Percentiles rank a stretch among this genome's conserved stretches.
Conservation (phyloP, 2,888 invertebrate genomes). For the Petrolisthes cinctipes region DNA sequence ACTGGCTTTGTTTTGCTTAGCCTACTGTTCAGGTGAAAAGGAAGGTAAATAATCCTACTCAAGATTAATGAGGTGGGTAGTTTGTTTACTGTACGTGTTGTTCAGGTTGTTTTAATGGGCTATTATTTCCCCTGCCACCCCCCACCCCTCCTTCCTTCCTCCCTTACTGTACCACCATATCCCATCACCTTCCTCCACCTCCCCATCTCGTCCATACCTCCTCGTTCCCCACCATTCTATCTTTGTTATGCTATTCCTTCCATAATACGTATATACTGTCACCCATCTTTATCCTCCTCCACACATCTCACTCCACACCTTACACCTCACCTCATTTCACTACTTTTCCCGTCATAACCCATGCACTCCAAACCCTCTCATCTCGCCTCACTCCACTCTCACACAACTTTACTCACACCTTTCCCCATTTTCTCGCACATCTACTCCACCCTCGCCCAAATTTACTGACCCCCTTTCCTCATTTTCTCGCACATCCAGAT, state of each 20-base stretch:
- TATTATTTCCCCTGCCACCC: not conserved
- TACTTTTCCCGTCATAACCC: not conserved
- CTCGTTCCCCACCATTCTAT: not conserved
- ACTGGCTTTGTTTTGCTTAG: not conserved
- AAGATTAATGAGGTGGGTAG: no score
- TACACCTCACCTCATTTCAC: not conserved
- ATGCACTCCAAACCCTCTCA: not conserved
- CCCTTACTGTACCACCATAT: not conserved
- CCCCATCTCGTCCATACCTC: not conserved
- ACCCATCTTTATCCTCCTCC: not conserved
- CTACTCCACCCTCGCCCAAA: not conserved
- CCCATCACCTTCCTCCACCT: not conserved
- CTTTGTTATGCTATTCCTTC: not conserved
- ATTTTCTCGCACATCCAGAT: slow-evolving; percentile 70
- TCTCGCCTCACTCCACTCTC: not conserved
- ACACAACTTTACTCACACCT: not conserved
- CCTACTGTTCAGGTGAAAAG: not conserved
- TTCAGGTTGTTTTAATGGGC: no score
- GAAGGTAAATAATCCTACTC: no score
- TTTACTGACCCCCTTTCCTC: not conserved
- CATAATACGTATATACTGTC: no score
- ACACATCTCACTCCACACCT: not conserved
- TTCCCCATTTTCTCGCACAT: not conserved
- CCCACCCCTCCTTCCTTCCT: not conserved
- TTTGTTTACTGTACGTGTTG: no score